Evolutionary conservation across 2,113 vertebrate genomes (phyloP).

Genomic region (Vimba vimba): DNA sequence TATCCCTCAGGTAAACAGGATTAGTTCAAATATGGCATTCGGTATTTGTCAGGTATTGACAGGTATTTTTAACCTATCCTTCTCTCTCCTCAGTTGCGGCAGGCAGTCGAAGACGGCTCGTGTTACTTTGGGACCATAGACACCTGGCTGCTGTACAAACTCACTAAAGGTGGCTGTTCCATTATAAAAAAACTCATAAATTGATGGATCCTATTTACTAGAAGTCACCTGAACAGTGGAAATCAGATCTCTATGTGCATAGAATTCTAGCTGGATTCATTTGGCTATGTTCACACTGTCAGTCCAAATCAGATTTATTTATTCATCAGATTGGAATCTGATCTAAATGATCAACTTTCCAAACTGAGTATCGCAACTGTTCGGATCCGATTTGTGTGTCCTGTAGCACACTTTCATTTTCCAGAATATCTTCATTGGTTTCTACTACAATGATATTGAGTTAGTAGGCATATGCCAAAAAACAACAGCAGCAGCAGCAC

Average conservation of each 20-base stretch:
- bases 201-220: not conserved
- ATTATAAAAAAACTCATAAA: not conserved
- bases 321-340: too few species aligned
- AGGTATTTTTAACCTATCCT: not conserved
- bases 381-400: too few species aligned
- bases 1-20: slow-evolving; percentile 44
- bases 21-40: not conserved
- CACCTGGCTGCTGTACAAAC: slow-evolving; percentile 90
- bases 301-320: too few species aligned
- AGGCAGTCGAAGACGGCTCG: slow-evolving; percentile 81
- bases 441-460: too few species aligned
- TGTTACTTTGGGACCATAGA: slow-evolving; percentile 97
- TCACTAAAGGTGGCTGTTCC: slow-evolving; percentile 84
- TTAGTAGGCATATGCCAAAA: too few species aligned
- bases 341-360: too few species aligned
- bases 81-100: slow-evolving; percentile 73
- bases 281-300: too few species aligned
- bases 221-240: not conserved
- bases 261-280: not conserved
- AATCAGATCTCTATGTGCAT: not conserved
- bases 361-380: too few species aligned
- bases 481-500: too few species aligned
- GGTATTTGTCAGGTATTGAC: not conserved
- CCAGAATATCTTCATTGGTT: too few species aligned
- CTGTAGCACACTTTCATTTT: too few species aligned